Base-by-base conservation (phyloP, 1,140 invertebrate genomes). In the Drosophila lacteicornis region DNA sequence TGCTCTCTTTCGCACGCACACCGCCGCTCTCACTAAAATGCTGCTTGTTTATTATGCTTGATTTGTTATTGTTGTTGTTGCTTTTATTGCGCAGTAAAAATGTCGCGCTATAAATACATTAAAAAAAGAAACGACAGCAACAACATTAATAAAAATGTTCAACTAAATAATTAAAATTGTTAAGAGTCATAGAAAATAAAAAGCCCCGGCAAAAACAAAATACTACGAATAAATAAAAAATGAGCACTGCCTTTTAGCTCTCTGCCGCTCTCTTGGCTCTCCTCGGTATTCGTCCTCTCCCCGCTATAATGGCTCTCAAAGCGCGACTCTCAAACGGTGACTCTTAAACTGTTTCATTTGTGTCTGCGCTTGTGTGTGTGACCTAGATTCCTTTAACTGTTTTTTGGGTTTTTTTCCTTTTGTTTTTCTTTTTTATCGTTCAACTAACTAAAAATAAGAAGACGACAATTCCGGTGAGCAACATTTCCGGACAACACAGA, bases 31-130 rank as follows among this genome's bases (percentile, higher is more conserved):
- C 49, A 77, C 40, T 68, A 70, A 77, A 55, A 80, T 83, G 77
- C 71, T 84, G 70, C 47, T 84, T 75, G 78, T 83, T 87, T 84
- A 88, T 90, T 86, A 85, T 87, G 84, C 73, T 87, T 78, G 79
- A 83, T 79, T 69, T 80, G 81, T 80, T 78, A 36, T 68, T 71
- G 33, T 59, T 76, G 70, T 49, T 88, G 69, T 87, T 86, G 75
- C 56, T 88, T 80, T 78, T 87, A 87, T 87, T 87, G 83, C 84
- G 84, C 83, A 87, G 80, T 84, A 80, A 80, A 79, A 86, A 75
- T 74, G 67, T 56, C 47, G 71, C 77, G 73, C 82, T 70, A 85
- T 85, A 74, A 85, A 86, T 75, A 86, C 69, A 60, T 40, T 51
- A 43, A 51, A 60, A 25, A 58, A 38, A 4, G 12, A 11, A 46